These are phyloP conservation scores for Pelmatolapia mariae DNA, from an alignment of 2,113 vertebrate species.

Conservation along the genomic window DNA sequence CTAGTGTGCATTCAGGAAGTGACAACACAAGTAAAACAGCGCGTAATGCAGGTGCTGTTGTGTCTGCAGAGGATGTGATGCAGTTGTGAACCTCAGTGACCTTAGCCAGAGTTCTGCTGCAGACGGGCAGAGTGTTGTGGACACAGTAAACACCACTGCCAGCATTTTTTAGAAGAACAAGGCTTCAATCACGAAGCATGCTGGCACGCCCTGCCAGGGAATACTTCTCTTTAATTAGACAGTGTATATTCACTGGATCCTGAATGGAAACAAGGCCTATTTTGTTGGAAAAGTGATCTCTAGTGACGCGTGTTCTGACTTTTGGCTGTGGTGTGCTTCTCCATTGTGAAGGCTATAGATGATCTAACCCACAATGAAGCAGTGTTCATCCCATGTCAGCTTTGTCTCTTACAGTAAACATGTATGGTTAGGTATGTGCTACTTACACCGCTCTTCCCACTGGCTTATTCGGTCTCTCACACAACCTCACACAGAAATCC, in stretches of 20 bases:
- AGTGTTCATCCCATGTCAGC: neutral
- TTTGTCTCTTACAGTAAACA: neutral
- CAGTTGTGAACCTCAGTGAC: constrained; percentile 76
- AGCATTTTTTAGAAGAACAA: constrained; percentile 48
- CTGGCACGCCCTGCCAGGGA: constrained; percentile 20
- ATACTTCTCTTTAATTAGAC: constrained; percentile 61
- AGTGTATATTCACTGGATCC: constrained; percentile 17
- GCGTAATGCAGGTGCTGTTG: neutral
- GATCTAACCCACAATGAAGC: neutral
- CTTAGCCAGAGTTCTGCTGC: constrained; percentile 33
- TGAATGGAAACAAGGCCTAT: constrained; percentile 30
- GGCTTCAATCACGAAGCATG: constrained; percentile 24
- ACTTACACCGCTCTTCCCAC: neutral
- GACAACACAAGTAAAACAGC: neutral
- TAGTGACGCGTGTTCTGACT: constrained; percentile 9
- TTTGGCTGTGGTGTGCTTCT: neutral
- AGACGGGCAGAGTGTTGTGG: constrained; percentile 37
- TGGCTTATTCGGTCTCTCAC: neutral
- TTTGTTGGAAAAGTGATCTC: constrained; percentile 26
- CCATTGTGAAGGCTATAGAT: neutral
- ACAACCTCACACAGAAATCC: neutral
- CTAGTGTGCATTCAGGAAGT: constrained; percentile 1
- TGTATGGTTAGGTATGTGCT: neutral
- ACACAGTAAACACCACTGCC: constrained; percentile 37
- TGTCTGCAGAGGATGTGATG: constrained; percentile 45